Evolutionary conservation across 2,888 invertebrate genomes (phyloP).

Genomic region (Caenorhabditis wallacei): DNA sequence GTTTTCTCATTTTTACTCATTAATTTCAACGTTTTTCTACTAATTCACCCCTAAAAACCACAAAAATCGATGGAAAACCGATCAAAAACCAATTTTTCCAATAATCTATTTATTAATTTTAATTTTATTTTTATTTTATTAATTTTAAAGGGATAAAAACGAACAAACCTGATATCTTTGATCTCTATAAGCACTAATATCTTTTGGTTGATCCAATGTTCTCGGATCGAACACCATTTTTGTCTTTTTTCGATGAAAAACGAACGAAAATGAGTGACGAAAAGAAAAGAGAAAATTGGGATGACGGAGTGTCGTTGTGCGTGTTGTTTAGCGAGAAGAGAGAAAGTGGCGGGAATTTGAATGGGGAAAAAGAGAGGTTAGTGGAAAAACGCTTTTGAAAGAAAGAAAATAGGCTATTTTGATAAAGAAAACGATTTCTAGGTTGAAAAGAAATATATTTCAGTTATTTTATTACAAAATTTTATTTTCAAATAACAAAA

Average conservation of each 20-base stretch:
- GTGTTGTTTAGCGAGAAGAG: not conserved
- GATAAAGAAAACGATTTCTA: too few species aligned
- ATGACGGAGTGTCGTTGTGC: constrained; percentile 6
- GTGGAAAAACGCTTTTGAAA: not conserved
- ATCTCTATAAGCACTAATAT: constrained; percentile 81
- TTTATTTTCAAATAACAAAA: too few species aligned
- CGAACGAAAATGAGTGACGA: not conserved
- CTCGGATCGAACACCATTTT: constrained; percentile 72
- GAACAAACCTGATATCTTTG: constrained; percentile 77
- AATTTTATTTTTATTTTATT: too few species aligned
- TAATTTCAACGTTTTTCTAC: too few species aligned
- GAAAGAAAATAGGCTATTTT: too few species aligned
- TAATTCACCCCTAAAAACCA: too few species aligned
- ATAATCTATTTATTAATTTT: too few species aligned
- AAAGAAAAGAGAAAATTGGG: not conserved
- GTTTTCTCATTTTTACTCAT: too few species aligned
- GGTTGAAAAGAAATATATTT: too few species aligned
- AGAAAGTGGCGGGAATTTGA: not conserved
- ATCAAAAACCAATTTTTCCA: too few species aligned
- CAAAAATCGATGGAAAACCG: too few species aligned
- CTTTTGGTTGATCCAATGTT: constrained; percentile 65
- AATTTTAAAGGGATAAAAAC: not conserved
- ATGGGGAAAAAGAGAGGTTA: not conserved
- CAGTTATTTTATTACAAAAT: too few species aligned
- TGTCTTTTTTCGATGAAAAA: constrained; percentile 22